A percentile compares a stretch with the other conserved stretches of the same genome.
These are phyloP conservation scores for Blennius ocellaris DNA, from an alignment of 2,113 vertebrate genomes.

Conservation along the genomic window DNA sequence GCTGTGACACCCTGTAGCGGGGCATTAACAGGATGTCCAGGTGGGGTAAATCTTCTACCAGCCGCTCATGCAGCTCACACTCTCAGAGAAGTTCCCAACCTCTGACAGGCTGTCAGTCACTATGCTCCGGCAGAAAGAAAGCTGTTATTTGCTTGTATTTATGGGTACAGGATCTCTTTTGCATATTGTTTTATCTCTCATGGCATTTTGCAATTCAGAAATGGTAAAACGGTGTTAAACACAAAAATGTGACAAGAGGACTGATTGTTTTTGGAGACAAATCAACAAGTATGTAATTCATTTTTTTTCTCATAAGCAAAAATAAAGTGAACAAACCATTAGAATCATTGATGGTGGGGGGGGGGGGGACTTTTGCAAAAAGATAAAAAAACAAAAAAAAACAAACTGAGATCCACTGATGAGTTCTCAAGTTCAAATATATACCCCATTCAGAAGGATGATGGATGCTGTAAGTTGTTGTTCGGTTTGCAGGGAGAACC, in stretches of 20 bases:
- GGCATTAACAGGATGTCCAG: slow-evolving; percentile 72
- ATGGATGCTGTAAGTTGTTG: slow-evolving; percentile 6
- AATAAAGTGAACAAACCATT: not conserved
- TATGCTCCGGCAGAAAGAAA: too few relatives aligned
- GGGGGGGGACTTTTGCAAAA: too few relatives aligned
- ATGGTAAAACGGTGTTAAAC: not conserved
- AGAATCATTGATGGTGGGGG: not conserved
- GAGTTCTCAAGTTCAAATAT: slow-evolving; percentile 31
- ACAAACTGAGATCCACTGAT: too few relatives aligned
- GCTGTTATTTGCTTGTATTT: too few relatives aligned
- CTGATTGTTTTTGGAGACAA: not conserved
- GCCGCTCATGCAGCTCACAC: slow-evolving; percentile 16
- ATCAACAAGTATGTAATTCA: slow-evolving; percentile 8
- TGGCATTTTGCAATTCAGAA: not conserved
- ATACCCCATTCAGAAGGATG: slow-evolving; percentile 3
- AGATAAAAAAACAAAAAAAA: too few relatives aligned
- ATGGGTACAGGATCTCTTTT: not conserved
- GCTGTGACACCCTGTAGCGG: slow-evolving; percentile 60
- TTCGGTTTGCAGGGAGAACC: slow-evolving; percentile 13
- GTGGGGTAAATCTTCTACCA: slow-evolving; percentile 62
- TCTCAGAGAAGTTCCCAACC: slow-evolving; percentile 43
- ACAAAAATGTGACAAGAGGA: not conserved
- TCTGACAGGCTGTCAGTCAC: not conserved
- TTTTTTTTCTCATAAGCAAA: slow-evolving; percentile 42
- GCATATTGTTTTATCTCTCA: not conserved